A percentile compares a stretch with the other conserved stretches of the same genome.
phyloP scores from a whole-genome alignment of 2,797 vertebrate species.

The Chiloscyllium punctatum region DNA sequence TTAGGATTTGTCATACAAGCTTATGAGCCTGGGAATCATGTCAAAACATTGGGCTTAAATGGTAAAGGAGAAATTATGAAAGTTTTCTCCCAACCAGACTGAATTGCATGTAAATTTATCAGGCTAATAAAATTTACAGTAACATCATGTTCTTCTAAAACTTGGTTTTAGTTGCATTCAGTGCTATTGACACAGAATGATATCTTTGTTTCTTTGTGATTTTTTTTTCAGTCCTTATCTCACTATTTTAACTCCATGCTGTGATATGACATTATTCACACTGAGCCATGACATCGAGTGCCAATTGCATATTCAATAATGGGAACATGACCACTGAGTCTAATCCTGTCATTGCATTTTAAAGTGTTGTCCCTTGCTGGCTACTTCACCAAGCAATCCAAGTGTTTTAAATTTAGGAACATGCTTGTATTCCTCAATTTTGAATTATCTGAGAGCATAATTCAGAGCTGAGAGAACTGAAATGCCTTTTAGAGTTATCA shows the following conservation, averaged over 20 bases:
- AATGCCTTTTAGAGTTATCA: background rate
- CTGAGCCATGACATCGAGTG: background rate
- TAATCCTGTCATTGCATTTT: background rate
- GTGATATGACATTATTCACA: background rate
- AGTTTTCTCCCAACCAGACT: background rate
- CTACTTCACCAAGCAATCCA: background rate
- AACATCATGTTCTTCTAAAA: background rate
- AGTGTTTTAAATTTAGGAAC: background rate
- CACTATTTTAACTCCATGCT: background rate
- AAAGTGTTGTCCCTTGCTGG: background rate
- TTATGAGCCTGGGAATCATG: background rate
- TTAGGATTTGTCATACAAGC: background rate
- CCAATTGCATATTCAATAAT: background rate
- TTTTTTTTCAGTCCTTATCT: background rate
- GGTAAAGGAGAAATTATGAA: background rate
- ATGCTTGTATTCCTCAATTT: background rate
- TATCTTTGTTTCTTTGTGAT: background rate
- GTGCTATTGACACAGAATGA: background rate
- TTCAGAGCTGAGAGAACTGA: background rate
- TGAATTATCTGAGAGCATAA: background rate
- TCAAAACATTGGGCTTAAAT: background rate
- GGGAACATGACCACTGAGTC: background rate
- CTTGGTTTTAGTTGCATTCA: background rate
- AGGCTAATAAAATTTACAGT: background rate
- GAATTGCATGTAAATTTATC: background rate